Conservation (phyloP, 2,797 vertebrate genomes). For the Tauraco hartlaubi region DNA sequence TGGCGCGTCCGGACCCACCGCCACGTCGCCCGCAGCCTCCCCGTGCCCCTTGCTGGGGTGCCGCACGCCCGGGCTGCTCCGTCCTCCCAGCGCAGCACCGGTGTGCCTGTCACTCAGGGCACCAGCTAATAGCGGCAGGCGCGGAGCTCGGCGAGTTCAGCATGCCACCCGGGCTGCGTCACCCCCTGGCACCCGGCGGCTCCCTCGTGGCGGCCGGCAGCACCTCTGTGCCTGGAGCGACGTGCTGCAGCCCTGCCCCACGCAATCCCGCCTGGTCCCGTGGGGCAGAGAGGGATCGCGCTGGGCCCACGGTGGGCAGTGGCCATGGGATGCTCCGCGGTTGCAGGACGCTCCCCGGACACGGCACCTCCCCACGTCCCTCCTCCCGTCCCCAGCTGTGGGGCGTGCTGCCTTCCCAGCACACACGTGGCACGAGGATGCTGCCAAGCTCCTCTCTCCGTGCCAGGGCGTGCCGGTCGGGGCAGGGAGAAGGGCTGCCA, state of each 20-base stretch:
- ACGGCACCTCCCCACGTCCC: rapidly evolving
- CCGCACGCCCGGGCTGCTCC: background rate
- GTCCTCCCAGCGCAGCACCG: background rate
- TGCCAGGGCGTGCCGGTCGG: background rate
- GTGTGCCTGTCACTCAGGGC: constrained; percentile 61
- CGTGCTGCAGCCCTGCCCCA: rapidly evolving
- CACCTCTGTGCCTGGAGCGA: background rate
- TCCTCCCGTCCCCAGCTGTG: background rate
- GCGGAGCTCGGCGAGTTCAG: background rate
- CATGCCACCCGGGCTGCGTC: constrained; percentile 24
- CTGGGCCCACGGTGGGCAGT: too few species aligned
- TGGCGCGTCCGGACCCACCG: rapidly evolving
- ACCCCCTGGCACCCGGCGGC: background rate
- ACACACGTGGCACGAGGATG: background rate
- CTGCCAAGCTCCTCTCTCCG: constrained; percentile 3
- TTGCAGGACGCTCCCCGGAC: rapidly evolving
- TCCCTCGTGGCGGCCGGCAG: rapidly evolving
- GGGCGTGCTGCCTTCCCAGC: background rate
- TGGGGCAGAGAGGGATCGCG: rapidly evolving
- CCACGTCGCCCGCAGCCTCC: rapidly evolving
- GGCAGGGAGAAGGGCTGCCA: background rate
- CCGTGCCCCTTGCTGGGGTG: rapidly evolving
- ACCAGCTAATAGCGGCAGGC: background rate
- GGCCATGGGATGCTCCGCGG: rapidly evolving
- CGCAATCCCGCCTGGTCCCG: rapidly evolving